These are phyloP conservation scores for Dugesia japonica DNA, from an alignment of 2,888 invertebrate genomes.

Conservation along the genomic window DNA sequence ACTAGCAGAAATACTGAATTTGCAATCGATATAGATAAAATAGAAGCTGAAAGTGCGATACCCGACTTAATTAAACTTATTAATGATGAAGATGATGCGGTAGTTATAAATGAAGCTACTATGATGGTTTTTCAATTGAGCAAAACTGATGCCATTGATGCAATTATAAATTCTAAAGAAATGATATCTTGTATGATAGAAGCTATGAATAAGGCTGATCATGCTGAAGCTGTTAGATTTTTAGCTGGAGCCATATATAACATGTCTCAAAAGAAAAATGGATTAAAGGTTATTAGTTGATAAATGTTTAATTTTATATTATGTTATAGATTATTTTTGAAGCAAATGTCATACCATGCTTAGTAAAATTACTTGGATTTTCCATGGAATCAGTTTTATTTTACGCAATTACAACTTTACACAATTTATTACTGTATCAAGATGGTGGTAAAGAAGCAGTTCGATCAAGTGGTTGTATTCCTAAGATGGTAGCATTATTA, in stretches of 20 bases:
- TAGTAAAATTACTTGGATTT: slow-evolving; percentile 82
- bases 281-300: too few relatives aligned
- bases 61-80: slow-evolving; percentile 30
- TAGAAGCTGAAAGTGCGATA: slow-evolving; percentile 33
- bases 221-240: slow-evolving; percentile 84
- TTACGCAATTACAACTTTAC: slow-evolving; percentile 93
- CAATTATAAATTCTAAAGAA: slow-evolving; percentile 46
- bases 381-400: slow-evolving; percentile 90
- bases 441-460: slow-evolving; percentile 97
- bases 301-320: too few relatives aligned
- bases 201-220: slow-evolving; percentile 83
- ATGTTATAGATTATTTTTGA: slow-evolving; percentile 79
- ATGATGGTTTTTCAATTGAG: slow-evolving; percentile 98
- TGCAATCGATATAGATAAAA: slow-evolving; percentile 27
- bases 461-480: slow-evolving; percentile 83
- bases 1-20: slow-evolving; percentile 24
- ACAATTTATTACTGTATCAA: slow-evolving; percentile 86
- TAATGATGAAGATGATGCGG: slow-evolving; percentile 45
- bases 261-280: slow-evolving; percentile 89
- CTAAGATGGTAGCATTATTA: slow-evolving; percentile 59
- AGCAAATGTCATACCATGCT: slow-evolving; percentile 88
- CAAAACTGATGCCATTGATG: slow-evolving; percentile 71
- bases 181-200: slow-evolving; percentile 80
- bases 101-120: slow-evolving; percentile 75
- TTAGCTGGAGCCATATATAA: slow-evolving; percentile 93